Evolutionary conservation across 2,888 invertebrate species (phyloP).

Genomic region (Cerastis leucographa): DNA sequence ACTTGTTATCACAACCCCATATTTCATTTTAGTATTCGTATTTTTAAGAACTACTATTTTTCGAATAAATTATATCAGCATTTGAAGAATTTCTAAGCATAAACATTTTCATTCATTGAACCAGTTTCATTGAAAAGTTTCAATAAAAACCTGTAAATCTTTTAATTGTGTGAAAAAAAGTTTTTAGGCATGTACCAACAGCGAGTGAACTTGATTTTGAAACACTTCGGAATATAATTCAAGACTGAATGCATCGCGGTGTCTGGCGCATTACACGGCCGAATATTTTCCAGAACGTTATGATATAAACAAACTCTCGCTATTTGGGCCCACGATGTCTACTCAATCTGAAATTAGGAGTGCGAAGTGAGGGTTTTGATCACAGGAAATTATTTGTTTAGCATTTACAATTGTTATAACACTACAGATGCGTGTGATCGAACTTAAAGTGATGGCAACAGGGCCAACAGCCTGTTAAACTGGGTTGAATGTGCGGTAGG

Average conservation of each 20-base stretch:
- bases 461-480: slow-evolving; percentile 14
- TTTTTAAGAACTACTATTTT: slow-evolving; percentile 61
- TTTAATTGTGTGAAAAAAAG: not conserved
- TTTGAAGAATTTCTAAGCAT: slow-evolving; percentile 21
- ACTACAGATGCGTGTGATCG: slow-evolving; percentile 38
- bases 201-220: slow-evolving; percentile 48
- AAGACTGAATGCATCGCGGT: slow-evolving; percentile 46
- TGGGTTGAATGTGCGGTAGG: slow-evolving; percentile 11
- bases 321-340: slow-evolving; percentile 42
- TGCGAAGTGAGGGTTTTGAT: slow-evolving; percentile 37
- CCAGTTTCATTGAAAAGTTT: slow-evolving; percentile 14
- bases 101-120: slow-evolving; percentile 60
- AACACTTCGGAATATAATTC: slow-evolving; percentile 47
- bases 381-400: slow-evolving; percentile 41
- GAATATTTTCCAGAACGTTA: slow-evolving; percentile 62
- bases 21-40: slow-evolving; percentile 37
- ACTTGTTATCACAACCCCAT: slow-evolving; percentile 53
- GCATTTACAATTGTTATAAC: slow-evolving; percentile 42
- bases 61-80: slow-evolving; percentile 62
- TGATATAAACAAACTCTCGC: slow-evolving; percentile 62
- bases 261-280: slow-evolving; percentile 60
- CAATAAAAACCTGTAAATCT: slow-evolving; percentile 24
- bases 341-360: slow-evolving; percentile 44
- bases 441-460: slow-evolving; percentile 7
- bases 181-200: slow-evolving; percentile 9